Conservation (phyloP, 2,797 vertebrate species). For the Danio albolineatus region DNA sequence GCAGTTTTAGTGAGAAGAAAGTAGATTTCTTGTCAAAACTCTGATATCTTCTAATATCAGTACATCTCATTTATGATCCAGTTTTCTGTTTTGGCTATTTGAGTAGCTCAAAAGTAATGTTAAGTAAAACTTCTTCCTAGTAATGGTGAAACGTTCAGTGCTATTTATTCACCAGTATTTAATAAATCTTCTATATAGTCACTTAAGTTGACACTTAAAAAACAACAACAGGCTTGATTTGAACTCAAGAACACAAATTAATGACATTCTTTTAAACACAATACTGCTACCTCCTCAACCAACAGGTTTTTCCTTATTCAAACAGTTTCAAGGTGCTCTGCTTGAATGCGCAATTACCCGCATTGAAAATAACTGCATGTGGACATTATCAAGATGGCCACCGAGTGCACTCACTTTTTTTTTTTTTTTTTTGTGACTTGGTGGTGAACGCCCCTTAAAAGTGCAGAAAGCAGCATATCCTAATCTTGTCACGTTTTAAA, state of each 20-base stretch:
- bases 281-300: background rate
- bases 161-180: too few relatives aligned
- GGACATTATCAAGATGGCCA: slow-evolving; percentile 28
- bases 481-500: background rate
- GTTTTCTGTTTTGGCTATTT: background rate
- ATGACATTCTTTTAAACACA: background rate
- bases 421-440: slow-evolving; percentile 9
- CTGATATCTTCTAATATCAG: background rate
- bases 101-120: background rate
- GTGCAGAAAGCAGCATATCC: background rate
- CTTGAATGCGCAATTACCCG: background rate
- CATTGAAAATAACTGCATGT: background rate
- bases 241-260: background rate
- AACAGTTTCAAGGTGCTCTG: background rate
- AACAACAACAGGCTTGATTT: background rate
- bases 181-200: background rate
- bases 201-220: background rate
- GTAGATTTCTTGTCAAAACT: background rate
- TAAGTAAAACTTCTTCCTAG: background rate
- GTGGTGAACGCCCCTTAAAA: slow-evolving; percentile 8
- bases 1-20: background rate
- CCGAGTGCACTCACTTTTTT: background rate
- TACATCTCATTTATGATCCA: background rate
- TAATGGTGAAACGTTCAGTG: too few relatives aligned
- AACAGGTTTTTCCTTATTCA: background rate